Evolutionary conservation across 2,113 vertebrate genomes (phyloP).

Genomic region (Myrmophylax atrothorax): DNA sequence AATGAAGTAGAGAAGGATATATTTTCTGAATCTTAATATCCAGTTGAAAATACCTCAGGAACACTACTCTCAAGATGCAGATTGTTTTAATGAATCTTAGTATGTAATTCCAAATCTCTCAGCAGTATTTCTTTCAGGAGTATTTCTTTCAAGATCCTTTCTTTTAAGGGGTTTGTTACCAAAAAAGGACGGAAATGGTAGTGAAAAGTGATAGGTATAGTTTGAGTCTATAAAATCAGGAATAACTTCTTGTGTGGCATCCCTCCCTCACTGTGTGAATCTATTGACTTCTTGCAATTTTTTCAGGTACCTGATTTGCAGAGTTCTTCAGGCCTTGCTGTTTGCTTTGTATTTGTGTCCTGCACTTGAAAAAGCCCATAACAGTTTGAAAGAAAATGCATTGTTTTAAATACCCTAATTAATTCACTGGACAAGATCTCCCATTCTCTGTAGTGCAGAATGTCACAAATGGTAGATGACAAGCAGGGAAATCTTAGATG

Average conservation of each 20-base stretch:
- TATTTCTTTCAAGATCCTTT: neutral
- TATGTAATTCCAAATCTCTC: neutral
- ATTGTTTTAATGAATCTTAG: neutral
- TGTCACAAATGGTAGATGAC: neutral
- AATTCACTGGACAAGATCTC: neutral
- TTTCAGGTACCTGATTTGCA: neutral
- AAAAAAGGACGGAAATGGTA: rapidly evolving
- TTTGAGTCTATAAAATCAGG: neutral
- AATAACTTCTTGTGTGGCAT: neutral
- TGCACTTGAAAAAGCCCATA: neutral
- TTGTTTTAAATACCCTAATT: neutral
- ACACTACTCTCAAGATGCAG: neutral
- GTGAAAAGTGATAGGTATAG: neutral
- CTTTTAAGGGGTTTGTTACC: neutral
- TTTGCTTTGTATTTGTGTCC: neutral
- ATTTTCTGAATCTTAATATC: neutral
- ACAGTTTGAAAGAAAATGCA: neutral
- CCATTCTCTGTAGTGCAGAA: neutral
- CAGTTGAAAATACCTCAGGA: neutral
- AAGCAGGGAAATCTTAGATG: neutral
- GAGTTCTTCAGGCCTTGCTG: neutral
- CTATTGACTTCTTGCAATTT: neutral
- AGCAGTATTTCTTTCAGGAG: neutral
- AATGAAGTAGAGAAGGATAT: neutral
- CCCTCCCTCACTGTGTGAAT: neutral